Evolutionary conservation across 2,113 vertebrate species (phyloP).

Genomic region (Neogobius melanostomus): DNA sequence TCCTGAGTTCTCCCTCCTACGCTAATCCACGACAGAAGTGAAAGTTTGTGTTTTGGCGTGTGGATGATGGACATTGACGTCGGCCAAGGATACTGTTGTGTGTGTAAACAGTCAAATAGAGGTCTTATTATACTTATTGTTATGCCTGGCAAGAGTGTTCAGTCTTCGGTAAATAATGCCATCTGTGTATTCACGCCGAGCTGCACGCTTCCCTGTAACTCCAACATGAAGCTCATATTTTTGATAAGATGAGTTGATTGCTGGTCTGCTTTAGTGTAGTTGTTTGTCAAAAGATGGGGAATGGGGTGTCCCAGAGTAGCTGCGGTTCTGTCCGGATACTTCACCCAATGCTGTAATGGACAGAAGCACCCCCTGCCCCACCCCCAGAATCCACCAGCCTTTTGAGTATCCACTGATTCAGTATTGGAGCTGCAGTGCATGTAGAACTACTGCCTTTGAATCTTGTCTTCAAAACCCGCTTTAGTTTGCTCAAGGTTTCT

Average conservation of each 20-base stretch:
- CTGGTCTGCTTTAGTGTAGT: no score
- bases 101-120: constrained; percentile 6
- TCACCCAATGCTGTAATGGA: neutral
- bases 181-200: neutral
- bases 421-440: neutral
- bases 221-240: neutral
- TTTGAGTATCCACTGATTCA: neutral
- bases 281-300: no score
- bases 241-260: no score
- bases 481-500: neutral
- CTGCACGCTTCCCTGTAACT: neutral
- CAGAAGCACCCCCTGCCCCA: neutral
- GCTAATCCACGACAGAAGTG: neutral
- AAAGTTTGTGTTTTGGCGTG: constrained; percentile 18
- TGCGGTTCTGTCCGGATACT: neutral
- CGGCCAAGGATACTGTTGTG: neutral
- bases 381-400: neutral
- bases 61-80: neutral
- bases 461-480: neutral
- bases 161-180: neutral
- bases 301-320: no score
- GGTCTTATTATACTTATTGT: neutral
- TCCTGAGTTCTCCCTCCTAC: constrained; percentile 2
- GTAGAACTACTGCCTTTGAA: neutral
- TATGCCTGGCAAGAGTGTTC: neutral